phyloP scores from a whole-genome alignment of 2,113 vertebrate species.

The Pelecanus crispus region DNA sequence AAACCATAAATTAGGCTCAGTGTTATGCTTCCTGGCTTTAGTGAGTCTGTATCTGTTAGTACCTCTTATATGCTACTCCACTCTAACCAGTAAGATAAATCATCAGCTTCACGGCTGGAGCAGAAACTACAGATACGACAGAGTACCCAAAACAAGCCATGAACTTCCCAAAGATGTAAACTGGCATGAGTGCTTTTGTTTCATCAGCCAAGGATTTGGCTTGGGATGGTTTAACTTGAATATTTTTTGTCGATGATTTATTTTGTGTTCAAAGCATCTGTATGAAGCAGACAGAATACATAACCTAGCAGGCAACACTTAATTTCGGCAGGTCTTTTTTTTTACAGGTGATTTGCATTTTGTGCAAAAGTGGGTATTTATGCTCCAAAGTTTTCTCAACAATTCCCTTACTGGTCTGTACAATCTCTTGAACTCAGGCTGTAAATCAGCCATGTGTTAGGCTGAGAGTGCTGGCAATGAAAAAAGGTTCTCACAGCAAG shows the following conservation, averaged over 20 bases:
- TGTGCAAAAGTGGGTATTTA: neutral
- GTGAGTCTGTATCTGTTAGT: neutral
- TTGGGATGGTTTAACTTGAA: neutral
- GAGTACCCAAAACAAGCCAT: neutral
- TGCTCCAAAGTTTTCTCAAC: neutral
- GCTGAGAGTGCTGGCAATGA: neutral
- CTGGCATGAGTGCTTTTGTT: neutral
- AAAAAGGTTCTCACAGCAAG: neutral
- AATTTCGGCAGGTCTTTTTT: neutral
- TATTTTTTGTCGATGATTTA: neutral
- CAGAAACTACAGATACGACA: neutral
- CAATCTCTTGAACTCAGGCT: neutral
- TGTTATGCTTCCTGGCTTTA: neutral
- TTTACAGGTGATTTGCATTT: neutral
- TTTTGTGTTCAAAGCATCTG: neutral
- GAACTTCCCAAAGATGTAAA: neutral
- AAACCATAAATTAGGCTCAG: neutral
- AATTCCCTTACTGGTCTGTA: neutral
- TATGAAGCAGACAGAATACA: neutral
- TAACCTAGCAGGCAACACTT: neutral
- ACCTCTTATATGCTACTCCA: neutral
- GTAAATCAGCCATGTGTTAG: neutral
- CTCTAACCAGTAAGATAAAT: neutral
- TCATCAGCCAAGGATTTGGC: neutral
- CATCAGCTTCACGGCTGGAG: neutral